Evolutionary conservation across 2,888 invertebrate genomes (phyloP), one percentile per base, ranked within the genome.

Genomic region (Biston betularia): DNA sequence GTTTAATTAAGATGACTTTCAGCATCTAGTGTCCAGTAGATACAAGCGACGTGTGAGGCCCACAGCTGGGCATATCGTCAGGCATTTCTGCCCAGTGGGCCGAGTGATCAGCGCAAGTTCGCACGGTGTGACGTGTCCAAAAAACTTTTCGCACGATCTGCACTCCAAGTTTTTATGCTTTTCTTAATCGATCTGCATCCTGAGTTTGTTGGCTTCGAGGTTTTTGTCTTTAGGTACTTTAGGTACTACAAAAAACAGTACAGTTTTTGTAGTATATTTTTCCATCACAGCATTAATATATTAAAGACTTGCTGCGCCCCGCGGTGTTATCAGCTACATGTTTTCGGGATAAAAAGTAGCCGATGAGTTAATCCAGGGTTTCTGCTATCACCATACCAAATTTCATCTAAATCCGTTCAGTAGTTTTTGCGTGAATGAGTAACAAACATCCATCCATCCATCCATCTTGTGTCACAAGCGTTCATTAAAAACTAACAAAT

Each of bases 11-110:
- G 42, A 12, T 42, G 1, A 2, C 24, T 24, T 24, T 24, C 24
- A 24, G 24, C 24, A 24, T 24, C 24, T 24, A 24, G 24, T 24
- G 42, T 42, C 11, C 44, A 45, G n/a, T 11, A 7, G 3, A 45
- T n/a, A n/a, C 46, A 61, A 55, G 24, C 69, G 46, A 50, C 70
- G 70, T 73, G 74, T 73, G 75, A 68, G 72, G 73, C 58, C 44
- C 35, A 11, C 63, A 63, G 60, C 55, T 66, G 65, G 44, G 1
- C 24, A 45, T 61, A 68, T 64, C 71, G 52, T 15, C 62, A 67
- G 73, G 74, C 66, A 68, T 70, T 64, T 60, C 72, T 72, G 74
- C 65, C 63, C 74, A 74, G 10, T 72, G 72, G 63, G 24, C 69
- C 54, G 70, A 54, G 60, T 61, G 68, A 33, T 33, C 63, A 61